phyloP scores from a whole-genome alignment of 1,140 invertebrate genomes.

The Cardiocondyla obscurior region DNA sequence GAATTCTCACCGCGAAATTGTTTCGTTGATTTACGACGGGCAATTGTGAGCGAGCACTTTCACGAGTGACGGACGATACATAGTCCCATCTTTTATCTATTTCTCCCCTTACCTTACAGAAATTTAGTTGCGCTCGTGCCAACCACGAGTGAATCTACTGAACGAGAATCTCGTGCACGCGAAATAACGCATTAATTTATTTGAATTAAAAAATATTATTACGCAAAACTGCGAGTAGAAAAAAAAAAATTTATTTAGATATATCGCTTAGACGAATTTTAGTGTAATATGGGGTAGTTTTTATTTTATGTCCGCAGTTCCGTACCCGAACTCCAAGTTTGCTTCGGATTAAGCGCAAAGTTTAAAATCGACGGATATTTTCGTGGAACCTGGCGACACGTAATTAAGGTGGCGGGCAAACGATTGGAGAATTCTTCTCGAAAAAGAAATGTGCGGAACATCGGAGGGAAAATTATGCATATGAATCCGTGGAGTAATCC shows the following conservation, averaged over 20 bases:
- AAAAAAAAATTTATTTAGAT: background rate
- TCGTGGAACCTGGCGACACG: background rate
- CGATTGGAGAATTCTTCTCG: background rate
- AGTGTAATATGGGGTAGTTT: background rate
- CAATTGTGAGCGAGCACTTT: constrained; percentile 4
- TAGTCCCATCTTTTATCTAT: background rate
- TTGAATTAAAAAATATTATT: background rate
- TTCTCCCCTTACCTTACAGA: background rate
- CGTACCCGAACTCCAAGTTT: background rate
- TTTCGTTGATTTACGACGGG: constrained; percentile 22
- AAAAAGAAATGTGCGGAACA: background rate
- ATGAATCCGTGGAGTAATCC: constrained; percentile 17
- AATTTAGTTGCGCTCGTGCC: background rate
- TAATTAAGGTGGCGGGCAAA: background rate
- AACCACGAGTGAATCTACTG: background rate
- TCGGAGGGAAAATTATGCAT: constrained; percentile 42
- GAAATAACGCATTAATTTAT: background rate
- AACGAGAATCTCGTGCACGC: background rate
- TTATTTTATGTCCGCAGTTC: background rate
- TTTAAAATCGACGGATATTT: background rate
- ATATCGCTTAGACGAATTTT: no score
- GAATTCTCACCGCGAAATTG: constrained; percentile 20
- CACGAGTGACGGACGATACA: background rate
- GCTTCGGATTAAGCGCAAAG: background rate
- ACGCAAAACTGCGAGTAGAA: background rate